These are phyloP conservation scores for Dascyllus trimaculatus DNA, from an alignment of 2,113 vertebrate species.

Conservation along the genomic window DNA sequence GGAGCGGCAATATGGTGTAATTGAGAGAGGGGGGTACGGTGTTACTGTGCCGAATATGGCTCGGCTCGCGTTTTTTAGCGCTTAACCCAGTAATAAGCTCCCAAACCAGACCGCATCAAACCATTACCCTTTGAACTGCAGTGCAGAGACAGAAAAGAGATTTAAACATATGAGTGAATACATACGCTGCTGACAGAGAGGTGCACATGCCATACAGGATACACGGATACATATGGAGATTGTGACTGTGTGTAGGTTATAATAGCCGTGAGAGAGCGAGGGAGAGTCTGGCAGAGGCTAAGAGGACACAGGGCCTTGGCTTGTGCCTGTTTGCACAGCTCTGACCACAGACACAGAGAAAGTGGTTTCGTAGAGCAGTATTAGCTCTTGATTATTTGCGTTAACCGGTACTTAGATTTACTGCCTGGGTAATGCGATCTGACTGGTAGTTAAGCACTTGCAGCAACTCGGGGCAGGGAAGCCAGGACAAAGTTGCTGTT, in stretches of 20 bases:
- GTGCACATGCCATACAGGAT: constrained; percentile 6
- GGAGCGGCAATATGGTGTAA: constrained; percentile 74
- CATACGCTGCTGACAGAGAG: constrained; percentile 19
- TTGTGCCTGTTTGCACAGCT: constrained; percentile 69
- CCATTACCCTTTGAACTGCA: constrained; percentile 70
- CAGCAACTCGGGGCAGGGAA: constrained; percentile 82
- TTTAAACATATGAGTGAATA: constrained; percentile 41
- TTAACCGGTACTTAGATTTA: constrained; percentile 84
- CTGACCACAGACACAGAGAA: constrained; percentile 78
- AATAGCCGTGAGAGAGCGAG: constrained; percentile 53
- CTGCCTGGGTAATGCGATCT: constrained; percentile 79
- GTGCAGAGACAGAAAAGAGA: constrained; percentile 25
- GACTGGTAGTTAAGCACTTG: constrained; percentile 84
- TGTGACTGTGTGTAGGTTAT: constrained; percentile 43
- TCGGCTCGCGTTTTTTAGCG: constrained; percentile 57
- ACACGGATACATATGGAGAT: constrained; percentile 32
- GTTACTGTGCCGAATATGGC: constrained; percentile 61
- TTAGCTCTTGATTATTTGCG: constrained; percentile 82
- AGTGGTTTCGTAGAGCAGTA: constrained; percentile 77
- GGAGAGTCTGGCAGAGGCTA: constrained; percentile 38
- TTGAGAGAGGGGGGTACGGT: constrained; percentile 61
- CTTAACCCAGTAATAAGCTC: constrained; percentile 76
- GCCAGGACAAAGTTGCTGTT: constrained; percentile 78
- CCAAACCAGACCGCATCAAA: constrained; percentile 60
- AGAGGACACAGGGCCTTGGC: constrained; percentile 53